Percentiles rank a stretch among this genome's conserved stretches.
Evolutionary conservation across 2,888 invertebrate genomes (phyloP).

Genomic region (Neoitamus cyanurus): DNA sequence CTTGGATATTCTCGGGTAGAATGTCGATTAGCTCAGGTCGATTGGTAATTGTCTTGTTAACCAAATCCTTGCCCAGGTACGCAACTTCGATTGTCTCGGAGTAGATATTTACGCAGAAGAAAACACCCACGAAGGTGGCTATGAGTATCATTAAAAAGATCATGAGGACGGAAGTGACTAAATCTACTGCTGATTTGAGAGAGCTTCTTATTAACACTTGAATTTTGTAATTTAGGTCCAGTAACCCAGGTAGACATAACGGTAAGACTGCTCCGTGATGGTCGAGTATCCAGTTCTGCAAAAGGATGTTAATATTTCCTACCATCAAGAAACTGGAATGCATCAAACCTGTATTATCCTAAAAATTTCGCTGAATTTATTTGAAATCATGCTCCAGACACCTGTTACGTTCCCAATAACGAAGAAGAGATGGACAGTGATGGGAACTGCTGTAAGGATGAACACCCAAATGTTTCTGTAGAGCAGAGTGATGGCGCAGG

Average conservation of each 20-base stretch:
- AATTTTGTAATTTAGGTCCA: slow-evolving; percentile 75
- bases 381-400: slow-evolving; percentile 59
- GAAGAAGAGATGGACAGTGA: slow-evolving; percentile 65
- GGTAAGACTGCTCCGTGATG: slow-evolving; percentile 77
- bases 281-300: slow-evolving; percentile 68
- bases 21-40: slow-evolving; percentile 87
- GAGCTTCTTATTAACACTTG: slow-evolving; percentile 73
- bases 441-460: slow-evolving; percentile 80
- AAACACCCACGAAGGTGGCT: slow-evolving; percentile 81
- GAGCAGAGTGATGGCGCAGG: slow-evolving; percentile 83
- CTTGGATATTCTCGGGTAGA: slow-evolving; percentile 73
- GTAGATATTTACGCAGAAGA: slow-evolving; percentile 81
- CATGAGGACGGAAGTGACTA: slow-evolving; percentile 86
- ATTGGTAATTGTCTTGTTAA: slow-evolving; percentile 89
- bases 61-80: slow-evolving; percentile 85
- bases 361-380: slow-evolving; percentile 58
- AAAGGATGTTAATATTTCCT: slow-evolving; percentile 1
- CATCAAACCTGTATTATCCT: slow-evolving; percentile 30
- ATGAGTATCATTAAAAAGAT: slow-evolving; percentile 87
- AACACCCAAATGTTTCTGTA: slow-evolving; percentile 89
- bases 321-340: background rate
- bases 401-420: slow-evolving; percentile 60
- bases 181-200: slow-evolving; percentile 82
- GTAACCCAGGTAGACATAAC: slow-evolving; percentile 80
- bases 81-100: slow-evolving; percentile 93